phyloP scores from a whole-genome alignment of 2,888 invertebrate species.

The Coelinius sp. region DNA sequence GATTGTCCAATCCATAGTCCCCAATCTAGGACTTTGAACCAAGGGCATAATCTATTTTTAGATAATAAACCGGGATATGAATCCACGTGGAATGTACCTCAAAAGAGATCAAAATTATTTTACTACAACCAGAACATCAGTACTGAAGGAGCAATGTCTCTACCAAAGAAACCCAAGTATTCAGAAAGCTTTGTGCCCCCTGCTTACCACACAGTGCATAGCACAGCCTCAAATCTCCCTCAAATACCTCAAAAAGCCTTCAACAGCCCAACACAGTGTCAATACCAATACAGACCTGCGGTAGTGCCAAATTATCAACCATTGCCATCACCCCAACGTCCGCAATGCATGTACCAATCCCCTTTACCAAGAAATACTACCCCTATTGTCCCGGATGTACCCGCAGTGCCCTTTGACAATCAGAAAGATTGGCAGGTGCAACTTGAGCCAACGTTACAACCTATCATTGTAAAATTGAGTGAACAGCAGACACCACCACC shows the following conservation, averaged over 20 bases:
- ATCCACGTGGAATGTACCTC: neutral
- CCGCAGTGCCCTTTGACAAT: neutral
- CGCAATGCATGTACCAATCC: neutral
- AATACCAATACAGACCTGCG: neutral
- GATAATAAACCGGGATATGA: neutral
- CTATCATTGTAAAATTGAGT: neutral
- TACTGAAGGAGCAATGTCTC: neutral
- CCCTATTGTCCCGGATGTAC: neutral
- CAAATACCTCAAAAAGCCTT: neutral
- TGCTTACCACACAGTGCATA: neutral
- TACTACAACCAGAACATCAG: neutral
- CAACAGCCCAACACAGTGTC: neutral
- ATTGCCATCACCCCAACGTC: neutral
- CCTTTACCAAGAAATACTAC: neutral
- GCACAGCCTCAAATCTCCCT: neutral
- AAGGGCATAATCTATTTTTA: too few species aligned
- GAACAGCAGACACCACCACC: neutral
- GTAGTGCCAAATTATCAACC: neutral
- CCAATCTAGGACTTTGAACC: neutral
- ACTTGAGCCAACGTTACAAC: neutral
- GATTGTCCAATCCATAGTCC: conserved; percentile 11
- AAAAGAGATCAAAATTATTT: neutral
- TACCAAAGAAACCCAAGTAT: neutral
- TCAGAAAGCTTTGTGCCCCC: neutral
- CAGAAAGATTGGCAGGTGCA: neutral